Evolutionary conservation across 2,797 vertebrate genomes (phyloP).

Genomic region (Malurus splendens): DNA sequence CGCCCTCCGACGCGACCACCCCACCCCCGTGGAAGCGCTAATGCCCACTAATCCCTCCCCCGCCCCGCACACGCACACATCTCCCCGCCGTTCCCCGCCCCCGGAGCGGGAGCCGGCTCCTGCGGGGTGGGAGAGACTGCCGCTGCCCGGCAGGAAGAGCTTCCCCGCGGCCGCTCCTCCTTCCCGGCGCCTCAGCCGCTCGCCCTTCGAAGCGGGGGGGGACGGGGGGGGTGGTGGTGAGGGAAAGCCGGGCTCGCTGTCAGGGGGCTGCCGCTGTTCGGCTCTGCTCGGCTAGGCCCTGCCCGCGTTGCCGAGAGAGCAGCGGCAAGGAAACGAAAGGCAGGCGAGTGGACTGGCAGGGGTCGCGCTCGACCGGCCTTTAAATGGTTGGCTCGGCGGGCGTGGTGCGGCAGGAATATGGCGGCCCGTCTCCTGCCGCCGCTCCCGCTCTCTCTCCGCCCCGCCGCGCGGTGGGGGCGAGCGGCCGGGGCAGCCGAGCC

Average conservation of each 20-base stretch:
- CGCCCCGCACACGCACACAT: conserved; percentile 47
- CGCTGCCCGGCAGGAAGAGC: neutral
- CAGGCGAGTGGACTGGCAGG: neutral
- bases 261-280: neutral
- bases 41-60: conserved; percentile 63
- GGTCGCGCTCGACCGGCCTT: neutral
- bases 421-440: conserved; percentile 74
- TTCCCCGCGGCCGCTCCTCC: neutral
- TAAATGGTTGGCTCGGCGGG: conserved; percentile 75
- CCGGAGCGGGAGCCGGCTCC: neutral
- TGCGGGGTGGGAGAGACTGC: neutral
- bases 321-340: neutral
- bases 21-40: conserved; percentile 42
- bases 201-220: neutral
- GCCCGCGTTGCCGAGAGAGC: neutral
- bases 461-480: neutral
- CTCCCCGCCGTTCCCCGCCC: neutral
- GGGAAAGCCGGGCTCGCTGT: neutral
- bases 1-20: neutral
- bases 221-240: neutral
- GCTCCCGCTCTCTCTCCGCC: neutral
- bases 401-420: conserved; percentile 87
- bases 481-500: neutral
- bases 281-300: neutral
- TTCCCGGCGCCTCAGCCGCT: neutral